These are phyloP conservation scores for Trisateles emortualis DNA, from an alignment of 2,888 invertebrate species.

Conservation along the genomic window DNA sequence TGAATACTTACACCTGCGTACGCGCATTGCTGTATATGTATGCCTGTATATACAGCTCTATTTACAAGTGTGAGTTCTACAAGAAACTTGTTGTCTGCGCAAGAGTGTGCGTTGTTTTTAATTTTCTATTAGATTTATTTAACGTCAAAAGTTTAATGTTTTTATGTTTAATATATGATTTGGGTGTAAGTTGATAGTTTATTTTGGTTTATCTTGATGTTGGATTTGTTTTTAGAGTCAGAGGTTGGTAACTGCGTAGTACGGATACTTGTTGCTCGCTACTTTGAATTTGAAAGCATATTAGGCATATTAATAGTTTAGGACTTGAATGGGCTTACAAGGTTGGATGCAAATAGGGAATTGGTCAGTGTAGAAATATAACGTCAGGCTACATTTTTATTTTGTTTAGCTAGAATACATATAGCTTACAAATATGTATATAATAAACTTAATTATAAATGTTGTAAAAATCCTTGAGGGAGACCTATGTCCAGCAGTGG, in stretches of 20 bases:
- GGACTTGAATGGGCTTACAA: no score
- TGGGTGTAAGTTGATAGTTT: slow-evolving; percentile 22
- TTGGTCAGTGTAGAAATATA: no score
- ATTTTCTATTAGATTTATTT: slow-evolving; percentile 52
- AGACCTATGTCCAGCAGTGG: no score
- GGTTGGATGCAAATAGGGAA: no score
- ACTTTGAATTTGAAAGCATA: background rate
- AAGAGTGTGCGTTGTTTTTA: slow-evolving; percentile 42
- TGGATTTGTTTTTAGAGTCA: background rate
- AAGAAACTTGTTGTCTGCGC: slow-evolving; percentile 52
- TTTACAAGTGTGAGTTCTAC: slow-evolving; percentile 38
- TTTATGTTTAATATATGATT: slow-evolving; percentile 34
- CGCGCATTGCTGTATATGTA: slow-evolving; percentile 58
- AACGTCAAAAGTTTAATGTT: slow-evolving; percentile 45
- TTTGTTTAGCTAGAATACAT: no score
- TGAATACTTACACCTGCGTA: slow-evolving; percentile 27
- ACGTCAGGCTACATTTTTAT: no score
- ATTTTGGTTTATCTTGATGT: slow-evolving; percentile 13
- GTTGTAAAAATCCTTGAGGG: no score
- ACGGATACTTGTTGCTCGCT: background rate
- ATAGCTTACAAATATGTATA: no score
- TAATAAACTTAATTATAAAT: no score
- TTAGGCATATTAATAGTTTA: no score
- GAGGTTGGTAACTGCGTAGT: background rate
- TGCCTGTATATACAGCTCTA: slow-evolving; percentile 45